These are phyloP conservation scores for Lophius piscatorius DNA, from an alignment of 2,113 vertebrate genomes.

Conservation along the genomic window DNA sequence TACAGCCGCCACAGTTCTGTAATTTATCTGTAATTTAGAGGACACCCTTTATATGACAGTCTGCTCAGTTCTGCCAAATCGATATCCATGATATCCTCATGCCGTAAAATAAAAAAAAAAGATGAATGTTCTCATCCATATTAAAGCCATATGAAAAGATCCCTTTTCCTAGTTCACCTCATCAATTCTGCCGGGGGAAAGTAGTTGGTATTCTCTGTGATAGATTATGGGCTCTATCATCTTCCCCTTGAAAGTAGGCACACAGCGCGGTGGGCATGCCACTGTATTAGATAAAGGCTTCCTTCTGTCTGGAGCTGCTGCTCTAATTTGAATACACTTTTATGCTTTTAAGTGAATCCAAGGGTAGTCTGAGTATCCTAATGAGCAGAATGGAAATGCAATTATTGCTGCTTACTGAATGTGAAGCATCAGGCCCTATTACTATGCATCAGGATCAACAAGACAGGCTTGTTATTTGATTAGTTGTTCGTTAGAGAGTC, in stretches of 20 bases:
- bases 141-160: slow-evolving; percentile 62
- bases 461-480: slow-evolving; percentile 35
- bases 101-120: slow-evolving; percentile 52
- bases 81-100: slow-evolving; percentile 56
- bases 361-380: slow-evolving; percentile 30
- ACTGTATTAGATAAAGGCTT: slow-evolving; percentile 55
- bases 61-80: slow-evolving; percentile 50
- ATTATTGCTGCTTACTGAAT: slow-evolving; percentile 59
- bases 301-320: slow-evolving; percentile 36
- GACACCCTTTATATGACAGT: slow-evolving; percentile 43
- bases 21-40: too few relatives aligned
- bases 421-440: slow-evolving; percentile 32
- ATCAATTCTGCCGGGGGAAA: slow-evolving; percentile 52
- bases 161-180: slow-evolving; percentile 66
- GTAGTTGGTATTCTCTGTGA: slow-evolving; percentile 74
- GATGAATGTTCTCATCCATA: slow-evolving; percentile 73
- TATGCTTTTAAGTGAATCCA: slow-evolving; percentile 45
- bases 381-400: slow-evolving; percentile 57
- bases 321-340: slow-evolving; percentile 55
- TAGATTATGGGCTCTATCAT: slow-evolving; percentile 75
- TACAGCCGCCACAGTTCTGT: too few relatives aligned
- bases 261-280: slow-evolving; percentile 44
- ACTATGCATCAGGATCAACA: slow-evolving; percentile 49
- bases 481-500: too few relatives aligned
- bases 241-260: slow-evolving; percentile 60